Conservation (phyloP, 2,888 invertebrate genomes). For the Phytoseiulus persimilis region DNA sequence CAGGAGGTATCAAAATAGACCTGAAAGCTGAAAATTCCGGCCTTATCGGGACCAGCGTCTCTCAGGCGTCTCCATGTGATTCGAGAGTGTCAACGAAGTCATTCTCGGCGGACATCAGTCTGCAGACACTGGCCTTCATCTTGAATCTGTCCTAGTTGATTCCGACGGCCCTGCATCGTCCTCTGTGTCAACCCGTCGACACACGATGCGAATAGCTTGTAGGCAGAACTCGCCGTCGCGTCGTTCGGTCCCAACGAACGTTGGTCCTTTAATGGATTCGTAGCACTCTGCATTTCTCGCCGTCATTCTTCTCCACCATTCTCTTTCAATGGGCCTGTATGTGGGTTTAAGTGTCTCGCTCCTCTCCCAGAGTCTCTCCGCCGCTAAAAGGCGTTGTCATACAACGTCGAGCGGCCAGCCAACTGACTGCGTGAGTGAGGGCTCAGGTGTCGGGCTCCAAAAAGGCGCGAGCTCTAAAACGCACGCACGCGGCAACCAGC, state of each 20-base stretch:
- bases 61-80: slow-evolving; percentile 49
- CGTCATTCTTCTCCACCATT: background rate
- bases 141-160: too few species aligned
- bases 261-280: background rate
- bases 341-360: background rate
- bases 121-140: too few species aligned
- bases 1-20: too few species aligned
- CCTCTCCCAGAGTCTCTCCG: background rate
- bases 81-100: slow-evolving; percentile 66
- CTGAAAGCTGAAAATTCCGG: background rate
- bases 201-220: background rate
- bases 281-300: background rate
- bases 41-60: too few species aligned
- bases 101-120: background rate
- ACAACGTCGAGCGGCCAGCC: background rate
- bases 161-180: too few species aligned
- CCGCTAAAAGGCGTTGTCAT: background rate
- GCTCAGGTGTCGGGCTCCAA: background rate
- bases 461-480: slow-evolving; percentile 5
- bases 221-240: background rate
- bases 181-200: background rate
- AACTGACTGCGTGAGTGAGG: background rate
- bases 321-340: background rate
- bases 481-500: background rate
- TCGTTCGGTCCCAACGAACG: background rate